phyloP scores from a whole-genome alignment of 2,113 vertebrate species.

The Candoia aspera region DNA sequence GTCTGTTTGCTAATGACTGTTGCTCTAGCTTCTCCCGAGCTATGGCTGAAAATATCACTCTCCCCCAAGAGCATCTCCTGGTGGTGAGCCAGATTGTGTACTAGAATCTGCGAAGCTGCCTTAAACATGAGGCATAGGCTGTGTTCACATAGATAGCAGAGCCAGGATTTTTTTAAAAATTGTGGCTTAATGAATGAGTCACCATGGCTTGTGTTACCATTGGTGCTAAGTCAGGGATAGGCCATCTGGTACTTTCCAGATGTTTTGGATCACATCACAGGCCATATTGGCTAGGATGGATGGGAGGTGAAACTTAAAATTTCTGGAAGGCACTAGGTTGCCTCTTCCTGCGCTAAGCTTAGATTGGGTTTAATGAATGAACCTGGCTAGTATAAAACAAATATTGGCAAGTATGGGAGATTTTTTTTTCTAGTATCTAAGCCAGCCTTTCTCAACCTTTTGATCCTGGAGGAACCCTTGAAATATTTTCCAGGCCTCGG shows the following conservation, averaged over 20 bases:
- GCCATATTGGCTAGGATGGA: neutral
- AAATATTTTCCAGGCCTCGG: too few species aligned
- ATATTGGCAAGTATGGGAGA: neutral
- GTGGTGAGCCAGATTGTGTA: constrained; percentile 22
- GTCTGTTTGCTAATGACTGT: constrained; percentile 43
- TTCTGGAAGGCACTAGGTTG: neutral
- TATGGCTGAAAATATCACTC: constrained; percentile 13
- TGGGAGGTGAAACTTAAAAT: neutral
- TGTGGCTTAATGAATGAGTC: neutral
- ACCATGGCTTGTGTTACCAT: too few species aligned
- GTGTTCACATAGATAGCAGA: neutral
- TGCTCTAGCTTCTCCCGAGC: neutral
- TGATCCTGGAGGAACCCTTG: too few species aligned
- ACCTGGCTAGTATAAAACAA: too few species aligned
- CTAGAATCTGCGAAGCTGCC: neutral
- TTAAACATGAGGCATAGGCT: neutral
- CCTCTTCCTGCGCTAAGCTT: neutral
- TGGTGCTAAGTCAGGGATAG: neutral
- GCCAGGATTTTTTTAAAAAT: neutral
- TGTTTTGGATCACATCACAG: neutral
- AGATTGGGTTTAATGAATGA: neutral
- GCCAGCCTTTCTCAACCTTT: too few species aligned
- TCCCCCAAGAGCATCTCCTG: constrained; percentile 34
- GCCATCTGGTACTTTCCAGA: neutral
- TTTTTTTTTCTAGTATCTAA: neutral